Conservation (phyloP, 2,113 vertebrate species). For the Lontra canadensis region DNA sequence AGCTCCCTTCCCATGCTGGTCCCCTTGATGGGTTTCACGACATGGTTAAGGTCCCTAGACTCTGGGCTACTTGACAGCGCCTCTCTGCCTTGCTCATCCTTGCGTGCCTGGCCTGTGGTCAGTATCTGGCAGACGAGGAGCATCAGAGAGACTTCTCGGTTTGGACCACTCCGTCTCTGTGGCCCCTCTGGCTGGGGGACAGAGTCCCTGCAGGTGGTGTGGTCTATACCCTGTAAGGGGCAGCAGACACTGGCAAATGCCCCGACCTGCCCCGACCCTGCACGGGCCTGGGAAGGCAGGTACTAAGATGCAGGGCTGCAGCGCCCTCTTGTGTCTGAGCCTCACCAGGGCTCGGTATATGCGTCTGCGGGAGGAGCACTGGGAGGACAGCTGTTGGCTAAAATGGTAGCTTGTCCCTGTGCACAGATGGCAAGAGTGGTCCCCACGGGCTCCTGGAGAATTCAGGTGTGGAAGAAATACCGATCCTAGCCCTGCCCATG, state of each 20-base stretch:
- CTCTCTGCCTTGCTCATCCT: not conserved
- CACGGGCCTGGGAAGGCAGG: not conserved
- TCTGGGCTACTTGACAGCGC: not conserved
- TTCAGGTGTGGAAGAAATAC: accelerated
- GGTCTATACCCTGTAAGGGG: accelerated
- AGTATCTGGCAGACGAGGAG: accelerated
- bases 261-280: not conserved
- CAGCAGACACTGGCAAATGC: not conserved
- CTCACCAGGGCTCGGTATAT: not conserved
- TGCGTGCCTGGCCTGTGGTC: not conserved
- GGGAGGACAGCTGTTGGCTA: accelerated
- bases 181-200: not conserved
- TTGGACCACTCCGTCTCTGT: not conserved
- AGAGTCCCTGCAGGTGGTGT: accelerated
- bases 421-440: accelerated
- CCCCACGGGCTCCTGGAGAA: accelerated
- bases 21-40: too few relatives aligned
- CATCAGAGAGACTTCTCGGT: not conserved
- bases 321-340: conserved; percentile 55
- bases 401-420: accelerated
- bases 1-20: not conserved
- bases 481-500: accelerated
- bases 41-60: not conserved
- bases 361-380: not conserved
- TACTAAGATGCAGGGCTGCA: not conserved